phyloP scores from a whole-genome alignment of 2,113 vertebrate species.

The Shinisaurus crocodilurus region DNA sequence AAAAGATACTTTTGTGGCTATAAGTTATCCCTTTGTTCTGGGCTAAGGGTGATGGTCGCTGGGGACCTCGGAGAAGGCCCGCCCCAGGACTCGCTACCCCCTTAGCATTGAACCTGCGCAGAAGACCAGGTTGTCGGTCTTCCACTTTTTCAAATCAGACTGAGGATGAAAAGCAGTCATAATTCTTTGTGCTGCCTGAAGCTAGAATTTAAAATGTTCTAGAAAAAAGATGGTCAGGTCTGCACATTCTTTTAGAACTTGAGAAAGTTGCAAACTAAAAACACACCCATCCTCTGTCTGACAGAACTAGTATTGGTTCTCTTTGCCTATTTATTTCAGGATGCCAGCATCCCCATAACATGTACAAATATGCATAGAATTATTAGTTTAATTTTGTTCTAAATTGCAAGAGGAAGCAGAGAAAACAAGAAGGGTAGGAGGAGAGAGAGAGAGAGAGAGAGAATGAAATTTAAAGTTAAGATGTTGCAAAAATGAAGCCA shows the following conservation, averaged over 20 bases:
- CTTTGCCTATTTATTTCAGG: constrained; percentile 57
- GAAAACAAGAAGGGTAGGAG: constrained; percentile 43
- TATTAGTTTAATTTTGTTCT: constrained; percentile 77
- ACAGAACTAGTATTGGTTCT: constrained; percentile 43
- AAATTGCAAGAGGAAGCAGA: constrained; percentile 63
- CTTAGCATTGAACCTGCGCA: too few relatives aligned
- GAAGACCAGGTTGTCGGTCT: too few relatives aligned
- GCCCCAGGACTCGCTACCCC: too few relatives aligned
- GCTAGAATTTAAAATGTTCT: constrained; percentile 26
- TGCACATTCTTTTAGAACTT: not conserved
- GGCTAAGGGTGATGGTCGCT: too few relatives aligned
- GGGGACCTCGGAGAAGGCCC: too few relatives aligned
- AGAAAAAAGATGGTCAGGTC: not conserved
- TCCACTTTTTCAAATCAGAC: constrained; percentile 8
- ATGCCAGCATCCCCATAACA: constrained; percentile 47
- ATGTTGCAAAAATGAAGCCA: constrained; percentile 70
- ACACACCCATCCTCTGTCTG: constrained; percentile 31
- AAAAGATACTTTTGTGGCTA: too few relatives aligned
- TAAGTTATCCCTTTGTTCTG: too few relatives aligned
- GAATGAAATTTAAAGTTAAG: constrained; percentile 68
- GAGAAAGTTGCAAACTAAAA: constrained; percentile 19
- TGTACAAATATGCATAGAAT: constrained; percentile 56
- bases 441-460: constrained; percentile 30
- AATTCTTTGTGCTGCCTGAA: constrained; percentile 38
- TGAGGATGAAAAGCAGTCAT: constrained; percentile 11